Evolutionary conservation across 2,797 vertebrate genomes (phyloP), one percentile per base, ranked within the genome.

Genomic region (Melopsittacus undulatus): DNA sequence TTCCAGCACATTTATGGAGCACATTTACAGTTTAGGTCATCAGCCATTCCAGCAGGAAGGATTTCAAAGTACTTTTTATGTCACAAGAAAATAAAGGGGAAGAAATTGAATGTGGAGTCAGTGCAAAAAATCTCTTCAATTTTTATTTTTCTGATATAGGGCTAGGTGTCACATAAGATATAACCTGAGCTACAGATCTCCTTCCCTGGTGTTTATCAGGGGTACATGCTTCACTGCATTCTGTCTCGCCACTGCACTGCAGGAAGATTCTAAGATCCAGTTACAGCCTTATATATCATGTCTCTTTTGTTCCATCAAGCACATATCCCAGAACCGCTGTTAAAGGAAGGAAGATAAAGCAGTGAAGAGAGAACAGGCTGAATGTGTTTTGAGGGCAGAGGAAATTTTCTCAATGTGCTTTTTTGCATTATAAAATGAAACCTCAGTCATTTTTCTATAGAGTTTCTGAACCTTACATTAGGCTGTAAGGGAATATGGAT

Each of bases 51-150:
- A 74, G 32, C 19, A 45, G 82, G 77, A 38, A 87, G 24, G 36
- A 52, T 92, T 97, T 94, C 69, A 79, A 81, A 94, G 82, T 5
- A 24, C 23, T 21, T 93, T 84, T 95, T 75, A 63, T 36, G 22
- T n/a, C 66, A 4, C 7, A n/a, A 62, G 78, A 61, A 92, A 75
- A 72, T 42, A 89, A 79, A 97, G 70, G 24, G 9, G 30, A 82
- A 93, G 42, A 62, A 78, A 92, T 77, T 32, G 57, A 84, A 80
- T 2, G 0, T 57, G 11, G 72, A 92, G 49, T 61, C 52, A 9
- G 57, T 78, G 75, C 73, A 82, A 67, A 90, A 91, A 82, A 59
- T 52, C 38, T 11, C 62, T 89, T 63, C 1, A 5, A 13, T 76
- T 91, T 94, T 86, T 73, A 14, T 86, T 88, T 75, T 76, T 73